Percentiles rank a stretch among this genome's conserved stretches.
phyloP scores from a whole-genome alignment of 2,797 vertebrate species.

The Coracias cyanogaster region DNA sequence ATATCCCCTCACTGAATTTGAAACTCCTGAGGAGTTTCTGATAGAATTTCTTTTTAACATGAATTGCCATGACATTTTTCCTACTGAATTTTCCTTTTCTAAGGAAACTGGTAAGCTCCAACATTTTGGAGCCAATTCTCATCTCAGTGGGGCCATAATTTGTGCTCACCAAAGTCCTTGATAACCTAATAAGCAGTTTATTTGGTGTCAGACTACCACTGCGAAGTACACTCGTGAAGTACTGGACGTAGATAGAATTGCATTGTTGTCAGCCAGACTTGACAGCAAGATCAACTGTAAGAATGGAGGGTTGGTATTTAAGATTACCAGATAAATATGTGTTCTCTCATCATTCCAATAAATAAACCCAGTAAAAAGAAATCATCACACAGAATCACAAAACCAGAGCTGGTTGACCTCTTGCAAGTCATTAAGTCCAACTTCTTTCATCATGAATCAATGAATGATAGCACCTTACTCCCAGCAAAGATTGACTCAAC shows the following conservation, averaged over 20 bases:
- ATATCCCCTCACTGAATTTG: not conserved
- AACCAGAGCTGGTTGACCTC: not conserved
- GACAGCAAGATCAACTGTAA: not conserved
- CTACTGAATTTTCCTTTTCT: not conserved
- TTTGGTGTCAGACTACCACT: not conserved
- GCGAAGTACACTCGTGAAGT: not conserved
- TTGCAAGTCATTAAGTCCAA: not conserved
- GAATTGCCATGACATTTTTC: not conserved
- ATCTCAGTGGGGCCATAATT: not conserved
- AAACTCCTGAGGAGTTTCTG: constrained; percentile 18
- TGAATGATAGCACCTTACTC: not conserved
- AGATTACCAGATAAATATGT: not conserved
- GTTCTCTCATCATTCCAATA: not conserved
- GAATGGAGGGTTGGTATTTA: not conserved
- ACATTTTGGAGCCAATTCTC: not conserved
- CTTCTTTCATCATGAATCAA: not conserved
- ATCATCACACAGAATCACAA: not conserved
- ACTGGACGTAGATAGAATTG: not conserved
- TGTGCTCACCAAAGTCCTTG: not conserved
- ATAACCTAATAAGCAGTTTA: not conserved
- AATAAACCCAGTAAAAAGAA: not conserved
- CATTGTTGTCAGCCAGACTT: not conserved
- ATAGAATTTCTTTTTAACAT: not conserved
- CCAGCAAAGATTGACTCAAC: not conserved
- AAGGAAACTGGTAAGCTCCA: not conserved